Evolutionary conservation across 2,797 vertebrate genomes (phyloP), one percentile per base, ranked within the genome.

Genomic region (Silurus aristotelis): DNA sequence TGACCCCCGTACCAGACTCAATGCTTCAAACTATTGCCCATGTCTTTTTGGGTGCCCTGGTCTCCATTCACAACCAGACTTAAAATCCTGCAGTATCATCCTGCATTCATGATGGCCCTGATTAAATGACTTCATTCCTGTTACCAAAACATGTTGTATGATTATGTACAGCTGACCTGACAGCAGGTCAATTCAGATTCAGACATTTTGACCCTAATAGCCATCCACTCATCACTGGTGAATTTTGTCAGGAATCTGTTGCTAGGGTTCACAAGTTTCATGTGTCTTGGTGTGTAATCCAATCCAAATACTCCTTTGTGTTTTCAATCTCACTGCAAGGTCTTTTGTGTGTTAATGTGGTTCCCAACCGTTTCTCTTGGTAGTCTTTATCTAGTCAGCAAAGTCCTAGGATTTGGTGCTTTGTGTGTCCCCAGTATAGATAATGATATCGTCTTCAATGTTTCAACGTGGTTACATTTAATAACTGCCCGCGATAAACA

Each of bases 221-320:
- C 48, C 80, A 68, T 56, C 64, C 63, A 82, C 63, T 15, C 15
- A 52, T 66, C 60, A 46, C 43, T 46, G 56, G 64, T 2, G 19
- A 64, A 56, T 68, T 48, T 68, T 56, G 64, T 68, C 64, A 68
- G 80, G 46, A 55, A 82, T 82, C 64, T 22, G 78, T 80, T 64
- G 78, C 78, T 66, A 80, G 66, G 78, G 66, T 82, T 82, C 66
- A 82, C 22, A 12, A 70, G 66, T 82, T 82, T 82, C 80, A 81
- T 70, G 25, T 68, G 52, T 82, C 66, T 38, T 82, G n/a, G 46
- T 6, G 52, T 31, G 63, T 27, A 67, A 67, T 55, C 63, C 46
- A 52, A 52, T n/a, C 63, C 6, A 67, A n/a, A 55, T 52, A 43
- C 64, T 56, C 61, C 25, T 70, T 10, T 43, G 19, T 56, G 61